Base-by-base conservation (phyloP, 2,888 invertebrate genomes). In the Folsomia candida region DNA sequence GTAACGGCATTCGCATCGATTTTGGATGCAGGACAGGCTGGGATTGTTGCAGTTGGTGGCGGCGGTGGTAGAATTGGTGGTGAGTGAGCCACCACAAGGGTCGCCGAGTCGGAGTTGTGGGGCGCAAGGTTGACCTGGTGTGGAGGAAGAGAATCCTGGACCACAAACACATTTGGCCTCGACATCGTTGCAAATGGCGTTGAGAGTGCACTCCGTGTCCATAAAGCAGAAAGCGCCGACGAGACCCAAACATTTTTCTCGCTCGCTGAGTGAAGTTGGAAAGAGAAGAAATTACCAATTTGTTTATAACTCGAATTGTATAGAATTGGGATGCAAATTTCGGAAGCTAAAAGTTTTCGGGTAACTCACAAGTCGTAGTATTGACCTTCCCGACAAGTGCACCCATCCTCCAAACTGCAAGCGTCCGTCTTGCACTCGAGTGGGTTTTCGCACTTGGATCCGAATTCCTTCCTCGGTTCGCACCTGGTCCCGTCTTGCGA, bases 171-270 rank as follows among this genome's bases (percentile, higher is more conserved):
- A 76, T 6, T 69, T 69, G 9, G 74, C 74, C 11, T n/a, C 29
- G 29, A 70, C 51, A 20, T 71, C 73, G 25, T 67, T 26, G 27
- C 77, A 77, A 18, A 69, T 29, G 9, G 70, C 70, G 63, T 75
- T 70, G 29, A 73, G 72, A 2, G 71, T 54, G 67, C 77, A 77
- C 26, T 77, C 75, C 22, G 72, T 72, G 51, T 77, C 77, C n/a
- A 63, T 63, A 25, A 75, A 73, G 57, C 77, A 77, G 18, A 70
- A 72, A 3, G 73, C 64, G 0, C 71, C 69, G 14, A 73, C 69
- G 20, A 75, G 37, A 1, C 68, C 66, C 2, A 75, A 69, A 54
- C 77, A 77, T 24, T 72, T 57, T 28, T 75, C 71, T 58, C 75
- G 47, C 28, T 2, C 27, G 2, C 26, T 26, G 54, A 2, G 11